phyloP scores from a whole-genome alignment of 2,113 vertebrate species.

The Heterotilapia buettikoferi region DNA sequence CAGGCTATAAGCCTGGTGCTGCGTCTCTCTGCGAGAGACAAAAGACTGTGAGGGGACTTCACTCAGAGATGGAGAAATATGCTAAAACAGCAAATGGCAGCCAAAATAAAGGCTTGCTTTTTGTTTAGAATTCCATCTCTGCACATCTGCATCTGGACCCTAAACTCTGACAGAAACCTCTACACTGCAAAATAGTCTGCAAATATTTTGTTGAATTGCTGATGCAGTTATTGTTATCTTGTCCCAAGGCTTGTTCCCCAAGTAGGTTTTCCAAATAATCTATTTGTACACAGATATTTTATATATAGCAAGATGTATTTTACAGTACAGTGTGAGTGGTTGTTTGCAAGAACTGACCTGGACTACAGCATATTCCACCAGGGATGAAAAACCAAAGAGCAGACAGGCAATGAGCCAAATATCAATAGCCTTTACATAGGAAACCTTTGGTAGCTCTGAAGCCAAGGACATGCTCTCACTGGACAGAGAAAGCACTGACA shows the following conservation, averaged over 20 bases:
- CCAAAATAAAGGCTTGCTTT: background rate
- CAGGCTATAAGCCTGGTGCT: background rate
- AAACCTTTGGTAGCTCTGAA: constrained; percentile 93
- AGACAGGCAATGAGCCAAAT: constrained; percentile 95
- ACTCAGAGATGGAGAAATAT: background rate
- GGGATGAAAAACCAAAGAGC: constrained; percentile 89
- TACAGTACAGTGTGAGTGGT: background rate
- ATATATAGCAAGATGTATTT: background rate
- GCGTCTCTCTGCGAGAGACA: background rate
- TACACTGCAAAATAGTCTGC: background rate
- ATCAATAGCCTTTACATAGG: constrained; percentile 94
- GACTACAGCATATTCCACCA: constrained; percentile 94
- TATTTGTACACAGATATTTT: background rate
- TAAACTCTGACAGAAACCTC: background rate
- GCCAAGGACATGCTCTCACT: constrained; percentile 91
- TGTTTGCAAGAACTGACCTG: constrained; percentile 65
- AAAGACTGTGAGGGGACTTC: background rate
- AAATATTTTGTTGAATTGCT: background rate
- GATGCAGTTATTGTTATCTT: background rate
- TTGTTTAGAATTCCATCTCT: background rate
- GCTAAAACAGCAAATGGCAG: background rate
- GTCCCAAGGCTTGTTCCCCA: background rate
- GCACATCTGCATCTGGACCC: background rate
- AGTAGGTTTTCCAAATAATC: background rate
- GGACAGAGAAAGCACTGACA: constrained; percentile 94